phyloP scores from a whole-genome alignment of 2,888 invertebrate genomes.

The Synanthedon tipuliformis region DNA sequence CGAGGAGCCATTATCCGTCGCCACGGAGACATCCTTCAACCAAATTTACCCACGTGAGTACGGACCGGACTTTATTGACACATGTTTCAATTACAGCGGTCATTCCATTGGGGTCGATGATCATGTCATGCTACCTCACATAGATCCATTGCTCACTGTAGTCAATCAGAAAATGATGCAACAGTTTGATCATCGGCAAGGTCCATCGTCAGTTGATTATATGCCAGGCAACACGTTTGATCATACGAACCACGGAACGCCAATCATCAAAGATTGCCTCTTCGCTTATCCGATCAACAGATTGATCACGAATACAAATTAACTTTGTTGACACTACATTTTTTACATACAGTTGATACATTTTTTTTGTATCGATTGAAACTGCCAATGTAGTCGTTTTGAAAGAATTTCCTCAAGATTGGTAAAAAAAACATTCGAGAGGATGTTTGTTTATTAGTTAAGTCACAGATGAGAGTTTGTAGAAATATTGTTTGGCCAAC shows the following conservation, averaged over 20 bases:
- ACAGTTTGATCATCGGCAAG: background rate
- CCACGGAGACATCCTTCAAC: background rate
- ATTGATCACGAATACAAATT: too few relatives aligned
- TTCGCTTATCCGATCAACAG: too few relatives aligned
- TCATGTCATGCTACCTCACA: slow-evolving; percentile 41
- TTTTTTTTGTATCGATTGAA: too few relatives aligned
- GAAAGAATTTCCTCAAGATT: too few relatives aligned
- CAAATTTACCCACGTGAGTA: slow-evolving; percentile 27
- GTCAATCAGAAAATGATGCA: slow-evolving; percentile 9
- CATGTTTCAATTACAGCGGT: slow-evolving; percentile 4
- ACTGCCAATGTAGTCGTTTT: too few relatives aligned
- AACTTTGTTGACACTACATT: too few relatives aligned
- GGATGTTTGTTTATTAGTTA: too few relatives aligned
- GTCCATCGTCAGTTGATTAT: background rate
- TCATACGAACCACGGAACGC: background rate
- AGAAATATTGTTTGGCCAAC: background rate
- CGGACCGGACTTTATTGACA: slow-evolving; percentile 41
- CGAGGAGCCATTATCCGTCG: background rate
- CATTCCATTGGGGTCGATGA: slow-evolving; percentile 36
- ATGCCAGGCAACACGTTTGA: background rate
- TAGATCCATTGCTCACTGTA: slow-evolving; percentile 48
- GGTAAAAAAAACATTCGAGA: too few relatives aligned
- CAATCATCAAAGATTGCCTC: too few relatives aligned
- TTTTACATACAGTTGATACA: too few relatives aligned
- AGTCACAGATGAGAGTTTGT: background rate